Evolutionary conservation across 1,140 invertebrate species (phyloP), one percentile per base, ranked within the genome.

Genomic region (Nylanderia fulva): DNA sequence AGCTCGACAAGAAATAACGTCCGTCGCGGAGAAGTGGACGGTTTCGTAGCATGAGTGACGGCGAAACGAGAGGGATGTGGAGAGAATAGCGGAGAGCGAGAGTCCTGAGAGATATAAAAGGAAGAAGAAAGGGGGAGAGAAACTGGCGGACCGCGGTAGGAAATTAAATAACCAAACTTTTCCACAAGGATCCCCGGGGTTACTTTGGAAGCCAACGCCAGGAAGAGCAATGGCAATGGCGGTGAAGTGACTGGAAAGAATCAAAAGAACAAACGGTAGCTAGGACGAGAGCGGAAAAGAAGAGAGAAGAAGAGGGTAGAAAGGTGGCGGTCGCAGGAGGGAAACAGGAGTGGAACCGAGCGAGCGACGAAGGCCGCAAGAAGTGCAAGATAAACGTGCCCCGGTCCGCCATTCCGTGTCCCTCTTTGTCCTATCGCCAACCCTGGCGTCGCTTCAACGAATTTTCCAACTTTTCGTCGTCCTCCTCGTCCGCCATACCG

Each of bases 121-220:
- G 27, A 21, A 24, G 54, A 36, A 18, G 21, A n/a, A 60, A 18
- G 24, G 64, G 39, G 61, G 58, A 27, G 58, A 84, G 11, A 58
- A 54, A 56, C 45, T 54, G 58, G 42, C 86, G 79, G 61, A 83
- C 86, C 86, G 83, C 77, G 56, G 84, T 79, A 76, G 87, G 66
- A 91, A 92, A 92, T 92, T 92, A 92, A 92, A 92, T 92, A 92
- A 92, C 88, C 91, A 90, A 92, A 92, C 88, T 92, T 92, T 89
- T 79, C 82, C 77, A 68, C 86, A 88, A 88, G 86, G 85, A 90
- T 90, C 86, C 82, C 85, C 33, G 58, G 74, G 87, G 79, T 86
- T 86, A 87, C 84, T 85, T 80, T 79, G 85, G 74, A 42, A 72
- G 54, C 56, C 76, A 58, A 68, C 74, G 61, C 48, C 42, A 39